Conservation (phyloP, 2,888 invertebrate species). For the Pyrgus malvae region DNA sequence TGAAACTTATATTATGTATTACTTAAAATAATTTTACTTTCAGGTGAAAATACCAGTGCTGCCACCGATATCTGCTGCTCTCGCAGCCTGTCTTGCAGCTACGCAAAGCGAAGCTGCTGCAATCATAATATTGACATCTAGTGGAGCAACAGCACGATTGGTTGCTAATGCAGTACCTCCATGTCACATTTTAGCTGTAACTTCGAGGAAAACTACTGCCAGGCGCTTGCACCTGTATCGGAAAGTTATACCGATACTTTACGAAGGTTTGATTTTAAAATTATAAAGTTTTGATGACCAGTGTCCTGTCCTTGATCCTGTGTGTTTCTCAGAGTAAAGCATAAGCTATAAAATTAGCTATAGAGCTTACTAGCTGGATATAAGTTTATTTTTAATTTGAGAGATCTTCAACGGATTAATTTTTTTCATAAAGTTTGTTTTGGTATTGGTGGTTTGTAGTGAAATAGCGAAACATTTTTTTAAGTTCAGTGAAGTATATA, state of each 20-base stretch:
- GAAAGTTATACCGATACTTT: slow-evolving; percentile 44
- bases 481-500: too few species aligned
- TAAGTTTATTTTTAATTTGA: too few species aligned
- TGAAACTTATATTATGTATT: too few species aligned
- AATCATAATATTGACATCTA: slow-evolving; percentile 34
- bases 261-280: slow-evolving; percentile 43
- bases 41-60: slow-evolving; percentile 30
- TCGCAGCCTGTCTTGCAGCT: slow-evolving; percentile 35
- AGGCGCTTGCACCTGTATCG: slow-evolving; percentile 43
- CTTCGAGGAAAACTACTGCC: slow-evolving; percentile 36
- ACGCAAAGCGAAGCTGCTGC: slow-evolving; percentile 28
- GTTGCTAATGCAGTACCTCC: slow-evolving; percentile 31
- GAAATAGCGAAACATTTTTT: too few species aligned
- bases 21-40: not conserved
- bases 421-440: too few species aligned
- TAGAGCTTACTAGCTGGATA: too few species aligned
- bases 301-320: too few species aligned
- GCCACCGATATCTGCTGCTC: slow-evolving; percentile 26
- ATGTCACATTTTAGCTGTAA: slow-evolving; percentile 39
- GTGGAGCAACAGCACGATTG: slow-evolving; percentile 35
- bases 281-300: too few species aligned
- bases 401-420: too few species aligned
- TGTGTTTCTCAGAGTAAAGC: too few species aligned
- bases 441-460: too few species aligned
- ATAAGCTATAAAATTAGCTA: too few species aligned